Evolutionary conservation across 2,797 vertebrate species (phyloP).

Genomic region (Alauda arvensis): DNA sequence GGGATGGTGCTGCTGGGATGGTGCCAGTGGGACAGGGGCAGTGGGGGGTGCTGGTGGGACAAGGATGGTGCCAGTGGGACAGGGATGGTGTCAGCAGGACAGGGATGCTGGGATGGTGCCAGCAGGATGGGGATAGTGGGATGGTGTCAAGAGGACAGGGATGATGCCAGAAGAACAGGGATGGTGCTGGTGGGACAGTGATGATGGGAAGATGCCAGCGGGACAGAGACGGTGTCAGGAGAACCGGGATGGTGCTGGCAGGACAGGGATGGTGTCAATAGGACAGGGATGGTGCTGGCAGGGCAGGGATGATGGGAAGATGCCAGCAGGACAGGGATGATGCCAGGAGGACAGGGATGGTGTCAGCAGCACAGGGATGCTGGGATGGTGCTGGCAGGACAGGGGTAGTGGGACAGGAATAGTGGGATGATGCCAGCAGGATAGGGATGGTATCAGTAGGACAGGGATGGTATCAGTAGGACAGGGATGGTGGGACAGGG

Average conservation of each 20-base stretch:
- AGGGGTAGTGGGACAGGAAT: rapidly evolving
- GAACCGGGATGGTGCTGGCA: too few species aligned
- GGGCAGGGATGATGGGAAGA: too few species aligned
- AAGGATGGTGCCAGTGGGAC: neutral
- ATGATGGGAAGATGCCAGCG: too few species aligned
- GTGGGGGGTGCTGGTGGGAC: neutral
- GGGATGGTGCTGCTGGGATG: neutral
- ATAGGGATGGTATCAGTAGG: neutral
- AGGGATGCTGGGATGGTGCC: too few species aligned
- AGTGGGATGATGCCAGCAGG: neutral
- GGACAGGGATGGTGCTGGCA: neutral
- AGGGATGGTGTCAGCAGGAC: too few species aligned
- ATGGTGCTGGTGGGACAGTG: too few species aligned
- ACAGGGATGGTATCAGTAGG: too few species aligned
- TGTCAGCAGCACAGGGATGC: neutral
- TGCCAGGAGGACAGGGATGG: neutral
- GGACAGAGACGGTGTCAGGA: too few species aligned
- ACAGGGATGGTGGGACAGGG: too few species aligned
- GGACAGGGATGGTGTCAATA: neutral
- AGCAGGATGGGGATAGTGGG: neutral
- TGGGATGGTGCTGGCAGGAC: too few species aligned
- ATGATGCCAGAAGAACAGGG: neutral
- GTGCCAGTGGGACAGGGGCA: neutral
- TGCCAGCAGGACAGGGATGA: too few species aligned
- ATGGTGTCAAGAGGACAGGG: too few species aligned